Evolutionary conservation across 2,113 vertebrate species (phyloP).

Genomic region (Scatophagus argus): DNA sequence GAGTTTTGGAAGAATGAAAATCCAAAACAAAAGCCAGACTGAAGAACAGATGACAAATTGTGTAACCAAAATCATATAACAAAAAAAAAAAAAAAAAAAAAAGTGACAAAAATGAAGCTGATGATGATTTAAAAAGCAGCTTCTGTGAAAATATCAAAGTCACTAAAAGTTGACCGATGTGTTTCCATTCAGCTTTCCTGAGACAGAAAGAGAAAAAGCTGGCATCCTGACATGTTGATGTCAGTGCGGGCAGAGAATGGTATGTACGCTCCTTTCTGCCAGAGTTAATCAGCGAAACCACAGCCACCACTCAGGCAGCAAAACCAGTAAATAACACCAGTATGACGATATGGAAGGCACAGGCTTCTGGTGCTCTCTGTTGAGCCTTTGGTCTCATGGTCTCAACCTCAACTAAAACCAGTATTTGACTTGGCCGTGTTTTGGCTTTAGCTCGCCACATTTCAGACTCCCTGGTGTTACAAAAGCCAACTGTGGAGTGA

Average conservation of each 20-base stretch:
- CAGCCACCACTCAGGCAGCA: conserved; percentile 28
- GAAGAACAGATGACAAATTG: neutral
- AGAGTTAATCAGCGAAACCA: conserved; percentile 48
- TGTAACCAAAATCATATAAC: neutral
- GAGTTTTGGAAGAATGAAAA: too few species aligned
- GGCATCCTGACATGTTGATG: conserved; percentile 22
- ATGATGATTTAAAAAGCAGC: neutral
- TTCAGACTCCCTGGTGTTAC: conserved; percentile 13
- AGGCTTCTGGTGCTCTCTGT: conserved; percentile 13
- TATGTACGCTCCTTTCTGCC: conserved; percentile 32
- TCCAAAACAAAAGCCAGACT: neutral
- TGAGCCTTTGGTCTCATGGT: conserved; percentile 21
- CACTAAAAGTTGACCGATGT: neutral
- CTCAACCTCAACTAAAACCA: conserved; percentile 34
- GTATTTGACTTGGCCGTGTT: conserved; percentile 48
- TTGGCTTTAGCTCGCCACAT: conserved; percentile 1
- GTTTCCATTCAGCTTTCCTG: conserved; percentile 37
- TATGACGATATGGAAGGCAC: conserved; percentile 42
- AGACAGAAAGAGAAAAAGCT: conserved; percentile 22
- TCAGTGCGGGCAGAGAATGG: conserved; percentile 36
- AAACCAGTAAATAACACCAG: conserved; percentile 41
- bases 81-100: neutral
- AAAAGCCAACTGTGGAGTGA: conserved; percentile 33
- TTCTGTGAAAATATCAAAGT: neutral
- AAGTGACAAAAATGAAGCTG: neutral